These are phyloP conservation scores for Danionella dracula DNA, from an alignment of 2,797 vertebrate genomes.

Conservation along the genomic window DNA sequence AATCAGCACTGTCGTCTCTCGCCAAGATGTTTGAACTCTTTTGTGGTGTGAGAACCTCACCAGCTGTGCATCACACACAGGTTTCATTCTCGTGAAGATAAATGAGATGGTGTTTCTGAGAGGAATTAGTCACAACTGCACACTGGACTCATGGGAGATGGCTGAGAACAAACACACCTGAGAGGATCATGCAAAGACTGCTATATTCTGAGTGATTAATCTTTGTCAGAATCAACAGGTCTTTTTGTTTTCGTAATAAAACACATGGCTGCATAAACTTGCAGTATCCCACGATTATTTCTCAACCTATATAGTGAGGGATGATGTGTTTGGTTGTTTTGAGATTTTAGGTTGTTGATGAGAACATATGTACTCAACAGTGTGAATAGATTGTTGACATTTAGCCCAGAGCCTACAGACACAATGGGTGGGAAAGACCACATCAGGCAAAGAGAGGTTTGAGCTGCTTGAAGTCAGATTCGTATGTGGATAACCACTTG, in stretches of 20 bases:
- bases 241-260: too few species aligned
- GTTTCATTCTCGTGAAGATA: neutral
- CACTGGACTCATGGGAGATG: neutral
- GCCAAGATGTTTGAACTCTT: neutral
- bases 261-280: too few species aligned
- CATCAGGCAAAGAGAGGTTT: conserved; percentile 15
- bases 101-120: neutral
- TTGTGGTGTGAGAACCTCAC: conserved; percentile 9
- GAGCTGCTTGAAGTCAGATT: neutral
- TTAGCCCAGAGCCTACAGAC: conserved; percentile 31
- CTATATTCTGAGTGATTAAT: too few species aligned
- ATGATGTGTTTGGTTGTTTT: conserved; percentile 9
- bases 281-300: neutral
- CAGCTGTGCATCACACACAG: conserved; percentile 6
- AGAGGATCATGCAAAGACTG: too few species aligned
- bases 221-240: too few species aligned
- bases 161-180: neutral
- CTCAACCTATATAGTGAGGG: neutral
- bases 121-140: neutral
- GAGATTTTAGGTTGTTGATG: conserved; percentile 26
- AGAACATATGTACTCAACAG: conserved; percentile 27
- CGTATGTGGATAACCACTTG: conserved; percentile 13
- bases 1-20: neutral
- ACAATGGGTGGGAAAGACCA: conserved; percentile 42
- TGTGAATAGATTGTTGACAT: conserved; percentile 44